Percentiles rank a stretch among this genome's conserved stretches.
These are phyloP conservation scores for Neodon shergylaensis DNA, from an alignment of 2,113 vertebrate species.

Conservation along the genomic window DNA sequence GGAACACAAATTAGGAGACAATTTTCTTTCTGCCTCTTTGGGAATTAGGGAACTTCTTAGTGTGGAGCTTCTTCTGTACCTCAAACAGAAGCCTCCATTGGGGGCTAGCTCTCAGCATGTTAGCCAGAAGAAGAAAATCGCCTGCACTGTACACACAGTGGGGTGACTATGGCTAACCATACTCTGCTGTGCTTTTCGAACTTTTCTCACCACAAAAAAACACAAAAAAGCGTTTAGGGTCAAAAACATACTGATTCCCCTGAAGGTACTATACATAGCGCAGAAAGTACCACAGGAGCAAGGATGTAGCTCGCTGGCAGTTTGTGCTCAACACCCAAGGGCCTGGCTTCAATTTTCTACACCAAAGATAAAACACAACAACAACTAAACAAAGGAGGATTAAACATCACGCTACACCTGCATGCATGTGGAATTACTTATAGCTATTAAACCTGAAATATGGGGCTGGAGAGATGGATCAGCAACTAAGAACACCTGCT, in stretches of 20 bases:
- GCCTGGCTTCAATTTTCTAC: not conserved
- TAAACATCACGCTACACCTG: not conserved
- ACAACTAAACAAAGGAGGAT: not conserved
- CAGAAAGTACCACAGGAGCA: not conserved
- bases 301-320: not conserved
- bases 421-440: not conserved
- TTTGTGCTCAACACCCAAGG: not conserved
- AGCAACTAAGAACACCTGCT: not conserved
- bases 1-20: not conserved
- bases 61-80: not conserved
- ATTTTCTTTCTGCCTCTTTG: constrained; percentile 19
- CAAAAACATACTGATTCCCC: not conserved
- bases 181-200: not conserved
- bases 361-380: not conserved
- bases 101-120: not conserved
- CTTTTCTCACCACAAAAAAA: not conserved
- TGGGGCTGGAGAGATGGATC: not conserved
- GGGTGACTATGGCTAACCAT: not conserved
- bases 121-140: no score
- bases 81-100: not conserved
- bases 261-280: no score
- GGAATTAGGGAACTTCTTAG: not conserved
- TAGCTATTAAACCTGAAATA: not conserved
- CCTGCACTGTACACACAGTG: not conserved
- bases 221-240: no score